These are phyloP conservation scores for Ceratotherium simum DNA, from an alignment of 2,113 vertebrate genomes.

Conservation along the genomic window DNA sequence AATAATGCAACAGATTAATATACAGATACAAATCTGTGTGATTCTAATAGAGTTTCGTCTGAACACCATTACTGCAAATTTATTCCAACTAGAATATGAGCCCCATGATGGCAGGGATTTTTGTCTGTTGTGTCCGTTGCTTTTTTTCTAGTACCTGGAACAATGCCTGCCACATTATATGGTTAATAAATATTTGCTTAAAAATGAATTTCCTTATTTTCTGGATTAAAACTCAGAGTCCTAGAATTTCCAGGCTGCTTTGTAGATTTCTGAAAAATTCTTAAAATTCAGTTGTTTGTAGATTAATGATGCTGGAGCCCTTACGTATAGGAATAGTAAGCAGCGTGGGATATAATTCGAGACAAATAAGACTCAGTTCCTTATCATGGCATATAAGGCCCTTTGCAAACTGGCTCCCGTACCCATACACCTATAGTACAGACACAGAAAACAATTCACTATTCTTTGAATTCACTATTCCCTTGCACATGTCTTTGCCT, in stretches of 20 bases:
- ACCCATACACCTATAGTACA: not conserved
- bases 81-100: constrained; percentile 21
- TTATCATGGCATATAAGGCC: not conserved
- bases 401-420: not conserved
- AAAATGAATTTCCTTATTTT: not conserved
- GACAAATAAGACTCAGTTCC: not conserved
- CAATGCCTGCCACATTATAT: not conserved
- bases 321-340: not conserved
- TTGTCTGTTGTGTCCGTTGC: not conserved
- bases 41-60: not conserved
- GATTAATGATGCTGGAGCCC: not conserved
- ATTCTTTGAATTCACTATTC: not conserved
- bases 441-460: not conserved
- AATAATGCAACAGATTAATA: not conserved
- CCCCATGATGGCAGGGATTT: not conserved
- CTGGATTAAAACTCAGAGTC: not conserved
- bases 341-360: not conserved
- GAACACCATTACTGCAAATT: constrained; percentile 1
- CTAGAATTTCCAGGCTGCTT: constrained; percentile 35
- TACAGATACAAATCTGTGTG: not conserved
- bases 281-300: not conserved
- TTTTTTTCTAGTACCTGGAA: constrained; percentile 13
- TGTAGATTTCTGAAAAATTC: not conserved
- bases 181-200: constrained; percentile 17
- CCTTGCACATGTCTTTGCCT: not conserved